phyloP scores from a whole-genome alignment of 2,797 vertebrate species.

The Pelobates cultripes region DNA sequence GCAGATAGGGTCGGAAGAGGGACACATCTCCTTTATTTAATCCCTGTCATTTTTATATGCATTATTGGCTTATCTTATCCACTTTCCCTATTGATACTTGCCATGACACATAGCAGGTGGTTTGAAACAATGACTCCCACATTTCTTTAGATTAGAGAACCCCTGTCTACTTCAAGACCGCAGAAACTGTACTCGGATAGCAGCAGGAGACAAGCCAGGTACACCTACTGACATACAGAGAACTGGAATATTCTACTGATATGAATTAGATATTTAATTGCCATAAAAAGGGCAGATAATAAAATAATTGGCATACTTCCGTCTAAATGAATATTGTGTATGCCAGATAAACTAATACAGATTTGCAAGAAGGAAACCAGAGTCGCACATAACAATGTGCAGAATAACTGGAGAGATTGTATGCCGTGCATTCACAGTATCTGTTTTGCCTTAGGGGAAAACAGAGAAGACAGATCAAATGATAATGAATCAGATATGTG shows the following conservation, averaged over 20 bases:
- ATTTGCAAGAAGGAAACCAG: neutral
- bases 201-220: neutral
- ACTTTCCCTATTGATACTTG: neutral
- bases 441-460: conserved; percentile 37
- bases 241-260: neutral
- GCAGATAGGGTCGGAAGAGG: too few relatives aligned
- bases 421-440: conserved; percentile 15
- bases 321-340: neutral
- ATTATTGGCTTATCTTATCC: neutral
- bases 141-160: too few relatives aligned
- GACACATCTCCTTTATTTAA: too few relatives aligned
- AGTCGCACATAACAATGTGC: conserved; percentile 27
- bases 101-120: neutral
- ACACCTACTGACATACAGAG: neutral
- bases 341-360: neutral
- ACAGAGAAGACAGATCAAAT: conserved; percentile 42
- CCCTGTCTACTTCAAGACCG: neutral
- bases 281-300: neutral
- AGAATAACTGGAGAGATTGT: conserved; percentile 21
- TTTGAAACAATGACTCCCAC: neutral
- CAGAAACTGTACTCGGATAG: neutral
- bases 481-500: conserved; percentile 45
- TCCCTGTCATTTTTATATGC: neutral
- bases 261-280: neutral
- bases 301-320: neutral